These are phyloP conservation scores for Sinohyriopsis cumingii DNA, from an alignment of 2,888 invertebrate species.

Conservation along the genomic window DNA sequence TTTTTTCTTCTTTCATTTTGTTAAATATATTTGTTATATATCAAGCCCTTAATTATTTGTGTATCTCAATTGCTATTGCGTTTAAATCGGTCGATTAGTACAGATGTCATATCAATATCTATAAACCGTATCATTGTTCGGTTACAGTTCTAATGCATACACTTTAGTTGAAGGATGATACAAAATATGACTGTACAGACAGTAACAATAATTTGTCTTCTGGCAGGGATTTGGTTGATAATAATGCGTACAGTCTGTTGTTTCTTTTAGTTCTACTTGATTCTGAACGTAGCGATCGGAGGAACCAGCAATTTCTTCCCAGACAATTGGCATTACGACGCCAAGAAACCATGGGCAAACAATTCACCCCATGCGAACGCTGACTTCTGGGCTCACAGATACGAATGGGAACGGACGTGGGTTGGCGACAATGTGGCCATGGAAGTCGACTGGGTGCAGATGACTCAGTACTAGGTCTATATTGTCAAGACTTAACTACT, in stretches of 20 bases:
- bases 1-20: too few species aligned
- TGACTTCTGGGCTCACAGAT: conserved; percentile 79
- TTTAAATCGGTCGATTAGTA: too few species aligned
- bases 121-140: neutral
- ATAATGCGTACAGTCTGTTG: neutral
- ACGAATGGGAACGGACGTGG: conserved; percentile 80
- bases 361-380: conserved; percentile 75
- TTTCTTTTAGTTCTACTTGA: conserved; percentile 71
- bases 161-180: too few species aligned
- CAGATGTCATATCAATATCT: too few species aligned
- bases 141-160: too few species aligned
- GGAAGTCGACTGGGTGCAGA: conserved; percentile 79
- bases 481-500: neutral
- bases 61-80: too few species aligned
- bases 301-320: conserved; percentile 70
- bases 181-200: too few species aligned
- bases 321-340: conserved; percentile 28
- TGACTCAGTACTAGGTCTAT: conserved; percentile 67
- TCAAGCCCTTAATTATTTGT: too few species aligned
- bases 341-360: conserved; percentile 84
- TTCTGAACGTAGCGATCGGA: conserved; percentile 57
- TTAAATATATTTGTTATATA: too few species aligned
- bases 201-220: too few species aligned
- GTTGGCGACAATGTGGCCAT: conserved; percentile 75
- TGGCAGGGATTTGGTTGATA: neutral